phyloP scores from a whole-genome alignment of 2,888 invertebrate genomes.

The Penaeus monodon region DNA sequence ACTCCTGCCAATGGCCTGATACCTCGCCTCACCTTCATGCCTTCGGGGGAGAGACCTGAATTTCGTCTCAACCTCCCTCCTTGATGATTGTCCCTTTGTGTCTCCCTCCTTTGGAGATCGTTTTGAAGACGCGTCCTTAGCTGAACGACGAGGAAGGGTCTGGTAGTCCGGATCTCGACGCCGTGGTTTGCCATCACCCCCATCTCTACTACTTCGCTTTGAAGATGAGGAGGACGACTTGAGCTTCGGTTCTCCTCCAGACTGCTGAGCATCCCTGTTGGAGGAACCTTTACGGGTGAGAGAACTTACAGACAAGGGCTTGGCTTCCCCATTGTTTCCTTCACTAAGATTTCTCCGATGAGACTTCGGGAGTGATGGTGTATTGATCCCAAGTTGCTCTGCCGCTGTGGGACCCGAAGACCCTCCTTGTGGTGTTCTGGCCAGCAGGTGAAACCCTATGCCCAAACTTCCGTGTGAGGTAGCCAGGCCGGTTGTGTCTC shows the following conservation, averaged over 20 bases:
- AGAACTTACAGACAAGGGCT: constrained; percentile 18
- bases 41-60: constrained; percentile 49
- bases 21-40: constrained; percentile 41
- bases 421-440: constrained; percentile 27
- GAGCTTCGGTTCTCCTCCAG: constrained; percentile 47
- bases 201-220: constrained; percentile 50
- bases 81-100: constrained; percentile 40
- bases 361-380: constrained; percentile 45
- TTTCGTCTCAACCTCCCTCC: constrained; percentile 46
- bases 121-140: constrained; percentile 39
- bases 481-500: constrained; percentile 50
- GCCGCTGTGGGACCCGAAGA: constrained; percentile 47
- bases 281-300: constrained; percentile 28
- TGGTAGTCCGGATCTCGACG: constrained; percentile 54
- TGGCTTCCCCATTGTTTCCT: constrained; percentile 30
- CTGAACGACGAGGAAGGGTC: constrained; percentile 37
- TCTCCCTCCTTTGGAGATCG: constrained; percentile 49
- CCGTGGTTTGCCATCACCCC: constrained; percentile 47
- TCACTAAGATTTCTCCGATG: constrained; percentile 53
- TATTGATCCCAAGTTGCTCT: constrained; percentile 51
- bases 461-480: constrained; percentile 45
- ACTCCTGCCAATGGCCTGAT: constrained; percentile 18
- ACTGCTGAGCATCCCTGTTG: constrained; percentile 33
- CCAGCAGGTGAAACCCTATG: constrained; percentile 48
- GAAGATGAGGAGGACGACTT: constrained; percentile 41